Evolutionary conservation across 2,113 vertebrate genomes (phyloP).

Genomic region (Megaleporinus macrocephalus): DNA sequence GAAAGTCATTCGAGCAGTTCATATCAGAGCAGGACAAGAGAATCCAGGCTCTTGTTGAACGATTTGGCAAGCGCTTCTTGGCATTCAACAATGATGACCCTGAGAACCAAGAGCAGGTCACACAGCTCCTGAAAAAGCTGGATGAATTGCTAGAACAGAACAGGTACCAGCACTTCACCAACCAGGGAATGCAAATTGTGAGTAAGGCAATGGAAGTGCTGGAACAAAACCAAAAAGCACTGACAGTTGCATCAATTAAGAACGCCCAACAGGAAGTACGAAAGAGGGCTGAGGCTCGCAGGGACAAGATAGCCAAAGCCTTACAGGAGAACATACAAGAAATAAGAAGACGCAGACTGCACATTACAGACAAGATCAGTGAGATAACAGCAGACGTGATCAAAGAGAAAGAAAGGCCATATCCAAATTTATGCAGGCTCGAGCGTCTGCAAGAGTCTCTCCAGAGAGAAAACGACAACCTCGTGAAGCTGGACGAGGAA

Average conservation of each 20-base stretch:
- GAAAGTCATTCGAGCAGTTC: conserved; percentile 32
- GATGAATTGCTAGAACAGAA: conserved; percentile 19
- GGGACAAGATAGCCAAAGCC: background rate
- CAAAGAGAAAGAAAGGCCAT: background rate
- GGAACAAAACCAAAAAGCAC: background rate
- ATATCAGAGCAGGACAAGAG: conserved; percentile 14
- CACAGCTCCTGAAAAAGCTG: conserved; percentile 36
- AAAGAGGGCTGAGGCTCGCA: background rate
- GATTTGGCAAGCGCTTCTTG: conserved; percentile 28
- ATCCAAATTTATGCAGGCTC: background rate
- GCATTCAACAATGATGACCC: conserved; percentile 46
- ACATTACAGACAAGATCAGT: background rate
- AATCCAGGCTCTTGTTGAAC: conserved; percentile 31
- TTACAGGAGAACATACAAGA: background rate
- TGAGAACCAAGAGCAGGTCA: conserved; percentile 39
- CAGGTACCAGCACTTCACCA: conserved; percentile 11
- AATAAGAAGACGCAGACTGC: background rate
- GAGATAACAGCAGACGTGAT: background rate
- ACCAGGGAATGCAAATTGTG: background rate
- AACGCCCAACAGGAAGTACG: background rate
- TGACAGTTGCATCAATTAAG: background rate
- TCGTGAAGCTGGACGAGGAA: background rate
- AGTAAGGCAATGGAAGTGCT: background rate
- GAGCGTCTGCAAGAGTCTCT: background rate
- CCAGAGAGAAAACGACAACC: background rate